Evolutionary conservation across 2,113 vertebrate genomes (phyloP).

Genomic region (Xiphias gladius): DNA sequence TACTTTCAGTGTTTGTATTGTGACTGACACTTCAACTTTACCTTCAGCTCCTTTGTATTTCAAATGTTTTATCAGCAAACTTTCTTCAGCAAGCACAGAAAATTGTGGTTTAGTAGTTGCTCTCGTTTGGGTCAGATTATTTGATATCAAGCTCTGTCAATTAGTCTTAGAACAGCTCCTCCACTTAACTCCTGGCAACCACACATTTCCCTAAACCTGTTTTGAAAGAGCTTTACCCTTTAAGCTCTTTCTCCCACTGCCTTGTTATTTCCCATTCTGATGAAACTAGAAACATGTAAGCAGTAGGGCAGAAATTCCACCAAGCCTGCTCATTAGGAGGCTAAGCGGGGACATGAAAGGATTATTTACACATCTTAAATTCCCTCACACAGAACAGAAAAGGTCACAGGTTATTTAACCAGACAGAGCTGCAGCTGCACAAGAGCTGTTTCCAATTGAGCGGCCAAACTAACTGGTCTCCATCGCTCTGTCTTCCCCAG

Average conservation of each 20-base stretch:
- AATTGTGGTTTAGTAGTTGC: background rate
- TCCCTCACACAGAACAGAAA: constrained; percentile 22
- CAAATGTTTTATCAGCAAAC: background rate
- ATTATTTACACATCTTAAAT: constrained; percentile 67
- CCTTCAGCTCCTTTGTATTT: background rate
- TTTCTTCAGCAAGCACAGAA: background rate
- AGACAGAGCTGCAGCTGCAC: constrained; percentile 19
- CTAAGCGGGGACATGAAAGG: constrained; percentile 52
- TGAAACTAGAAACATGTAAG: constrained; percentile 52
- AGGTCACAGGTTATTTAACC: constrained; percentile 44
- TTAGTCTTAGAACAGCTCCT: constrained; percentile 80
- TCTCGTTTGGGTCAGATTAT: constrained; percentile 65
- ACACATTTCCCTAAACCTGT: constrained; percentile 12
- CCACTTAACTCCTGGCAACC: constrained; percentile 70
- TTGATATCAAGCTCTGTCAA: constrained; percentile 71
- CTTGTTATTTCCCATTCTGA: constrained; percentile 47
- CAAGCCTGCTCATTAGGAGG: constrained; percentile 60
- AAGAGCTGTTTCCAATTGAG: constrained; percentile 4
- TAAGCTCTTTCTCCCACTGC: constrained; percentile 10
- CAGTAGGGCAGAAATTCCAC: constrained; percentile 55
- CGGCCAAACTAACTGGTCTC: constrained; percentile 42
- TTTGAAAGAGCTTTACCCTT: constrained; percentile 44
- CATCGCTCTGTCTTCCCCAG: constrained; percentile 40
- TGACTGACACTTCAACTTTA: background rate
- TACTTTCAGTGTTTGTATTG: background rate